These are phyloP conservation scores for Bryconaethiops microstoma DNA, from an alignment of 2,797 vertebrate species.

Conservation along the genomic window DNA sequence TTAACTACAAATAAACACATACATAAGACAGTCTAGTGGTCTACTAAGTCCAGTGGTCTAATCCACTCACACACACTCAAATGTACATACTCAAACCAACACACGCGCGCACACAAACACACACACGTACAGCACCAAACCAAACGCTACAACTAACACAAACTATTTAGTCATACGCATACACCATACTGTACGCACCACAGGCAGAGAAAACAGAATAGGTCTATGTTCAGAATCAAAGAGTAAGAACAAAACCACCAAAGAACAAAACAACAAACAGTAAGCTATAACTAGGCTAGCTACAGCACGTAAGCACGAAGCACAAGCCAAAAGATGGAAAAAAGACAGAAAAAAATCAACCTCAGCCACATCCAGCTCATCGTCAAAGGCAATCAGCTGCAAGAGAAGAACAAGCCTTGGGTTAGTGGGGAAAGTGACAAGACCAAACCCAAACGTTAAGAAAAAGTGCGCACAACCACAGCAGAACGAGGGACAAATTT, in stretches of 20 bases:
- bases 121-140: not conserved
- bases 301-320: constrained; percentile 19
- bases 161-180: not conserved
- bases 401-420: constrained; percentile 78
- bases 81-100: not conserved
- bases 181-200: not conserved
- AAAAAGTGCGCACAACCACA: constrained; percentile 10
- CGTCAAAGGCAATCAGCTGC: constrained; percentile 94
- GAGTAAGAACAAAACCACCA: not conserved
- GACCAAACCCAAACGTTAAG: constrained; percentile 35
- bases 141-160: constrained; percentile 27
- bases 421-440: constrained; percentile 78
- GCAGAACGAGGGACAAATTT: not conserved
- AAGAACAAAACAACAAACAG: constrained; percentile 24
- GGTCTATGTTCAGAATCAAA: constrained; percentile 18
- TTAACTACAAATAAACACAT: not conserved
- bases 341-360: constrained; percentile 79
- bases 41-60: constrained; percentile 20
- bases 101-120: constrained; percentile 43
- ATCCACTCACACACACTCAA: not conserved
- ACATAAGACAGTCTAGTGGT: not conserved
- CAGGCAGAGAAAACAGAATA: not conserved
- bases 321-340: constrained; percentile 40
- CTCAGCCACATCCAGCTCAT: constrained; percentile 98
- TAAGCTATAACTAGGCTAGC: constrained; percentile 19